phyloP scores from a whole-genome alignment of 1,140 invertebrate species.

The Hyposmocoma kahamanoa region DNA sequence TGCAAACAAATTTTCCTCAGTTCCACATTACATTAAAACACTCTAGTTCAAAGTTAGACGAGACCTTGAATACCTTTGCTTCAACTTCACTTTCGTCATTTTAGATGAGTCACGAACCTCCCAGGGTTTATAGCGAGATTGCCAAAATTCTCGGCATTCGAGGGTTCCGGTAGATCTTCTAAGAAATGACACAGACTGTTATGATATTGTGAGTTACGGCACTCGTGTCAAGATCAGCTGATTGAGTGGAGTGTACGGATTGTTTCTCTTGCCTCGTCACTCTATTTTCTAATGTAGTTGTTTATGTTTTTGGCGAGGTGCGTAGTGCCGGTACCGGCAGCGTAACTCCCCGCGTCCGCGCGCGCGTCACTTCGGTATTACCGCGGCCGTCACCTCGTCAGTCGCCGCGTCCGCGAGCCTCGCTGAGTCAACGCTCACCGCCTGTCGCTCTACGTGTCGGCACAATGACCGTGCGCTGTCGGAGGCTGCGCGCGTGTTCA shows the following conservation, averaged over 20 bases:
- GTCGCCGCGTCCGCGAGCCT: constrained; percentile 27
- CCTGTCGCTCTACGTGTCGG: constrained; percentile 27
- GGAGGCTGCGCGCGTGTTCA: constrained; percentile 48
- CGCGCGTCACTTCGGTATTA: constrained; percentile 27
- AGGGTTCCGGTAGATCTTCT: constrained; percentile 24
- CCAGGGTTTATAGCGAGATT: constrained; percentile 24
- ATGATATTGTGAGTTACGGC: constrained; percentile 20
- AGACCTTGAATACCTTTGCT: constrained; percentile 40
- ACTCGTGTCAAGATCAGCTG: constrained; percentile 57
- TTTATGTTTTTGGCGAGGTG: too few relatives aligned
- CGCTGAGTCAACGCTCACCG: constrained; percentile 40
- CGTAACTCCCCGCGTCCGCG: constrained; percentile 36
- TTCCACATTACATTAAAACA: constrained; percentile 19
- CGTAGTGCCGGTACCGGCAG: constrained; percentile 27
- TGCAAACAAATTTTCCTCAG: constrained; percentile 48
- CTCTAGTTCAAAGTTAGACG: neutral
- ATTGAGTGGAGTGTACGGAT: constrained; percentile 33
- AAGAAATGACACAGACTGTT: constrained; percentile 26
- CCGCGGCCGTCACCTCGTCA: constrained; percentile 24
- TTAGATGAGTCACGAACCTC: constrained; percentile 56
- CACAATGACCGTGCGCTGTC: too few relatives aligned
- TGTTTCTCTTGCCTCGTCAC: constrained; percentile 34
- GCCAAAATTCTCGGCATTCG: constrained; percentile 37
- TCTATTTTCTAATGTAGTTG: constrained; percentile 5
- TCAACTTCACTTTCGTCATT: constrained; percentile 72